Conservation (phyloP, 2,113 vertebrate species). For the Cettia cetti region DNA sequence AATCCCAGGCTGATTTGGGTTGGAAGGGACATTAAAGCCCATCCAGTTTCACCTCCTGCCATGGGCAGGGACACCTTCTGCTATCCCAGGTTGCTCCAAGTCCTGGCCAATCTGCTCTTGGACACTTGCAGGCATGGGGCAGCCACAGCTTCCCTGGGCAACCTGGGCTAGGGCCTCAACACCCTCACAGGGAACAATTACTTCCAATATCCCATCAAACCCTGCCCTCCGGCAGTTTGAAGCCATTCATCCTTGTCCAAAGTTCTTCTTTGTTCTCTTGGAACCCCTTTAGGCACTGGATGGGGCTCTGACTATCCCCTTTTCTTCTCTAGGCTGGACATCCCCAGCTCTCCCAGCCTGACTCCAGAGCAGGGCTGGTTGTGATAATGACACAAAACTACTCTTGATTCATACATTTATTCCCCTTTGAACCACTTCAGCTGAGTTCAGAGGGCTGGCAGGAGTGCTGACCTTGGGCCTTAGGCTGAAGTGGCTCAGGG, state of each 20-base stretch:
- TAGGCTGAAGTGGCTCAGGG: not conserved
- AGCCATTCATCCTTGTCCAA: not conserved
- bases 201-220: not conserved
- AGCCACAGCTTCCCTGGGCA: not conserved
- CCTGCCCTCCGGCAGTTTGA: not conserved
- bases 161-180: rapidly evolving
- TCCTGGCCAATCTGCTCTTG: rapidly evolving
- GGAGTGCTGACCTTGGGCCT: not conserved
- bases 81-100: not conserved
- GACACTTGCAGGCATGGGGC: not conserved
- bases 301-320: not conserved
- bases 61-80: not conserved
- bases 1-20: not conserved
- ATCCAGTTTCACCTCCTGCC: not conserved
- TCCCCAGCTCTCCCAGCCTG: not conserved
- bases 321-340: not conserved
- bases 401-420: not conserved
- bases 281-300: not conserved
- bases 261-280: not conserved
- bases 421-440: not conserved
- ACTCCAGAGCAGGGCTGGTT: not conserved
- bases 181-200: not conserved
- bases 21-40: not conserved
- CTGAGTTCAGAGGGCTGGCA: not conserved
- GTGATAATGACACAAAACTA: not conserved